Base-by-base conservation (phyloP, 2,797 vertebrate genomes). In the Alectoris magna region DNA sequence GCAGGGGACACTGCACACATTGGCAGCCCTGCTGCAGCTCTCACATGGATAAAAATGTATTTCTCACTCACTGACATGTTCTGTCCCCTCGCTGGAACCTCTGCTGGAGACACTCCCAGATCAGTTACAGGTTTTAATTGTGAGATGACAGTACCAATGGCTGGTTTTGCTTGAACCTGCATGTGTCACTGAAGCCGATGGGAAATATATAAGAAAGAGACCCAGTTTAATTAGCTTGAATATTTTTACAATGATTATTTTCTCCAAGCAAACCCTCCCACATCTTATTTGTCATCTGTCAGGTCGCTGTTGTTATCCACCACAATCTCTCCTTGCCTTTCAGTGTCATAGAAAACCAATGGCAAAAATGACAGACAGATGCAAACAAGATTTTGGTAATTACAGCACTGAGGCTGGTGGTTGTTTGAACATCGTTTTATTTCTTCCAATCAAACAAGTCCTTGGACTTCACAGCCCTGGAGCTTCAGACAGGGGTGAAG, bases 311-410 rank as follows among this genome's bases (percentile, higher is more conserved):
- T 94, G 93, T 97, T 97, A 96, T 94, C 95, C 92, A 90, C 97
- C 96, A 95, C 9, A 17, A 72, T 89, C 73, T 96, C 81, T 94
- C 85, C 69, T 94, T 91, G 80, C 94, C 91, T 91, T 83, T 71
- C 87, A 3, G 3, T 91, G 91, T 96, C 94, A 94, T 87, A 92
- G 96, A 94, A 97, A 96, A 71, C 64, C 96, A 97, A 84, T 87
- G 88, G 95, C 78, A 87, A 96, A 96, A 97, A 96, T 93, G 93
- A 96, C 94, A 97, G 87, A 92, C 87, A 97, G 91, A 96, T 93
- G 94, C 95, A 97, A 97, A 98, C 96, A 97, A 94, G 93, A 90
- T 96, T 96, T 96, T 95, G 93, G 93, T 98, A 97, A 98, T 98
- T 97, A 97, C 94, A 97, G 91, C 72, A 88, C 91, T 63, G 89